Evolutionary conservation across 2,797 vertebrate species (phyloP).

Genomic region (Amniataba percoides): DNA sequence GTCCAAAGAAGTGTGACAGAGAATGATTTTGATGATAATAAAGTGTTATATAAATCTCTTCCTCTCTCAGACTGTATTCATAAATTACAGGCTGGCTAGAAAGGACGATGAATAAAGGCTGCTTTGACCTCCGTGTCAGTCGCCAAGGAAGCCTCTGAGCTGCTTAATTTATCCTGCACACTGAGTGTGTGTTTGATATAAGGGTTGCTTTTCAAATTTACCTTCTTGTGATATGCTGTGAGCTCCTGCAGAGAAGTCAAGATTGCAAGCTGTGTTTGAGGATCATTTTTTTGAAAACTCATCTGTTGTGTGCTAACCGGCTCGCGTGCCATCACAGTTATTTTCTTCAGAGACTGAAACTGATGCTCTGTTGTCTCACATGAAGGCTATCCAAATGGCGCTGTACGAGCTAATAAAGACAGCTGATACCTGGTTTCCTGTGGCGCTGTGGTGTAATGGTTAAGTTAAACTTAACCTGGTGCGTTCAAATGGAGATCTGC

Average conservation of each 20-base stretch:
- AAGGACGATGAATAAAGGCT: conserved; percentile 44
- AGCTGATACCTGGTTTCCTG: background rate
- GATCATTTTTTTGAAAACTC: background rate
- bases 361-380: background rate
- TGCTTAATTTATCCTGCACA: conserved; percentile 35
- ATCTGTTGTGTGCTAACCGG: background rate
- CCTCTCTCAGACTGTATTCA: background rate
- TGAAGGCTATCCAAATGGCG: background rate
- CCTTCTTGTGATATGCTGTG: conserved; percentile 14
- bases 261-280: conserved; percentile 21
- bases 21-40: conserved; percentile 1
- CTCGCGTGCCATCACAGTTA: background rate
- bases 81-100: background rate
- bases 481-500: background rate
- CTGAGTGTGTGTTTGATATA: conserved; percentile 9
- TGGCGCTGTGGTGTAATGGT: background rate
- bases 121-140: conserved; percentile 28
- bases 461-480: background rate
- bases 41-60: conserved; percentile 11
- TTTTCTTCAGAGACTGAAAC: conserved; percentile 4
- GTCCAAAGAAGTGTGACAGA: background rate
- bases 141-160: conserved; percentile 20
- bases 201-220: conserved; percentile 9
- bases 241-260: conserved; percentile 23
- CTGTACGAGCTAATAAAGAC: background rate